These are phyloP conservation scores for Sweltsa coloradensis DNA, from an alignment of 1,140 invertebrate genomes.

Conservation along the genomic window DNA sequence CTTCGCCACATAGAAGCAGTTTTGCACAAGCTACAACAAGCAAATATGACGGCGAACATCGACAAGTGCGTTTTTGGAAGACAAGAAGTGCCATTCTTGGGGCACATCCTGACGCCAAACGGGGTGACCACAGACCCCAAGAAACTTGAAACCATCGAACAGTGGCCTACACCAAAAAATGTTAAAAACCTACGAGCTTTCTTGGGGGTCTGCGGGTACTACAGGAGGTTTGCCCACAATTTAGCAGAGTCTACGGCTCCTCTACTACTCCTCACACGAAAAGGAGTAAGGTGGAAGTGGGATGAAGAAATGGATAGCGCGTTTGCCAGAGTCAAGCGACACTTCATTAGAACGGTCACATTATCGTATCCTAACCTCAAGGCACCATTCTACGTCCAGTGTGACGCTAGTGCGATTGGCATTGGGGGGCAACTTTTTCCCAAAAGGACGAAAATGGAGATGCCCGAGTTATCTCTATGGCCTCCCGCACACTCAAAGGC, in stretches of 20 bases:
- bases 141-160: conserved; percentile 20
- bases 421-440: too few species aligned
- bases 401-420: too few species aligned
- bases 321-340: too few species aligned
- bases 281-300: too few species aligned
- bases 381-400: too few species aligned
- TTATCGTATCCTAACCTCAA: too few species aligned
- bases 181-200: conserved; percentile 24
- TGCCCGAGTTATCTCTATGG: too few species aligned
- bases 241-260: conserved; percentile 17
- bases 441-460: too few species aligned
- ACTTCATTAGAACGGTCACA: too few species aligned
- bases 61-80: conserved; percentile 17
- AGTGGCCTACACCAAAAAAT: conserved; percentile 22
- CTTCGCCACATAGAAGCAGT: conserved; percentile 15
- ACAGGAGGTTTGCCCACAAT: conserved; percentile 22
- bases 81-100: conserved; percentile 16
- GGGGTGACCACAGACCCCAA: conserved; percentile 24
- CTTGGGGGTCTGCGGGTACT: conserved; percentile 26
- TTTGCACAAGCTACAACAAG: conserved; percentile 12
- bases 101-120: conserved; percentile 20
- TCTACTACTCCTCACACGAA: too few species aligned
- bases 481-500: too few species aligned
- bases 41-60: conserved; percentile 18
- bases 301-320: too few species aligned